Evolutionary conservation across 2,113 vertebrate species (phyloP), one percentile per base, ranked within the genome.

Genomic region (Lampris megalopsis): DNA sequence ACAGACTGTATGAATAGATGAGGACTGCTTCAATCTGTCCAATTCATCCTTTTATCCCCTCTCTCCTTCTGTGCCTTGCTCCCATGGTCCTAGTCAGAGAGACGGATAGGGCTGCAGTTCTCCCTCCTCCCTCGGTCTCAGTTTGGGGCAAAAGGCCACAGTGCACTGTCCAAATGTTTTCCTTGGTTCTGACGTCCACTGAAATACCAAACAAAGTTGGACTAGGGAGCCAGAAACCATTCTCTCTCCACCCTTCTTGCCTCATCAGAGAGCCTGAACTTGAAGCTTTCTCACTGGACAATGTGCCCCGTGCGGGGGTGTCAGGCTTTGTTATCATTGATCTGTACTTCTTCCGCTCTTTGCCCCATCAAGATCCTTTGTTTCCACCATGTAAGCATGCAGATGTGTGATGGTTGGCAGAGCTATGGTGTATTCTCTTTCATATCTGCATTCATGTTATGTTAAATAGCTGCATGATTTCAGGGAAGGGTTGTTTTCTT

Each of bases 381-480:
- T 86, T 79, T 71, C 60, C 35, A 42, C 63, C 64, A 52, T 66
- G 59, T 64, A 65, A 69, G 58, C 68, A 43, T 42, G 61, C 40
- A 81, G 57, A 67, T 35, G 38, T 90, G 84, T 93, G 82, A 88
- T 90, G 77, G 72, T 86, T 92, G 86, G 84, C 83, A 63, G 41
- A 47, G 3, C 8, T 49, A 61, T 0, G 9, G 41, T 41, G 74
- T 54, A 70, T 84, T 81, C 68, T 41, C 68, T 83, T 88, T 88
- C 81, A 59, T 48, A 68, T 83, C 73, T 75, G 40, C 68, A 75
- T 61, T 54, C 54, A 45, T 77, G 0, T 80, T 68, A 74, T 70
- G 52, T 47, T 63, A 78, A 83, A 66, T 43, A 8, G 40, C 40
- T 10, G 1, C 5, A 9, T 10, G 36, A 11, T 52, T 73, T 79